Percentiles rank a stretch among this genome's conserved stretches.
These are phyloP conservation scores for Oreotrochilus melanogaster DNA, from an alignment of 2,113 vertebrate genomes.

Conservation along the genomic window DNA sequence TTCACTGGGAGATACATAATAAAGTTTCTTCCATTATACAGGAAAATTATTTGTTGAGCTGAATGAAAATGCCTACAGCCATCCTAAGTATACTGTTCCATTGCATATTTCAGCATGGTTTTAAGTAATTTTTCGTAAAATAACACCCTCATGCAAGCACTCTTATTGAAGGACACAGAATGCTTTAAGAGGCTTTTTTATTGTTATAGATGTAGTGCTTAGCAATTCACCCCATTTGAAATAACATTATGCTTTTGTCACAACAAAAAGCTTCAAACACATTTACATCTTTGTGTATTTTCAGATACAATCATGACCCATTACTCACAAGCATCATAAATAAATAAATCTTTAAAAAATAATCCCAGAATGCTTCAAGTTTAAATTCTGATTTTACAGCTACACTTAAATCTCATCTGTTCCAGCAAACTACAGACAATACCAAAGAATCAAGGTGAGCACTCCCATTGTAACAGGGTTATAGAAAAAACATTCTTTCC, in stretches of 20 bases:
- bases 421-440: neutral
- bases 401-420: neutral
- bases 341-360: no score
- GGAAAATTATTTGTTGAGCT: neutral
- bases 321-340: neutral
- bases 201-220: neutral
- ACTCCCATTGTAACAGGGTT: neutral
- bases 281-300: neutral
- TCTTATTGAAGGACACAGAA: neutral
- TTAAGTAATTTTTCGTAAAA: neutral
- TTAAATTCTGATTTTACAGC: conserved; percentile 1
- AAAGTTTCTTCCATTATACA: neutral
- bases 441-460: neutral
- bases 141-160: neutral
- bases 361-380: neutral
- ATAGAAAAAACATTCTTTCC: neutral
- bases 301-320: neutral
- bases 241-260: neutral
- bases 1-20: neutral
- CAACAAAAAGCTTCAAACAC: neutral
- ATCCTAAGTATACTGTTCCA: neutral
- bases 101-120: neutral
- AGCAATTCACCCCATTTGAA: neutral
- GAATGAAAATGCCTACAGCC: neutral
- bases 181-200: neutral